Percentiles rank a stretch among this genome's conserved stretches.
These are phyloP conservation scores for Tineola bisselliella DNA, from an alignment of 2,888 invertebrate genomes.

Conservation along the genomic window DNA sequence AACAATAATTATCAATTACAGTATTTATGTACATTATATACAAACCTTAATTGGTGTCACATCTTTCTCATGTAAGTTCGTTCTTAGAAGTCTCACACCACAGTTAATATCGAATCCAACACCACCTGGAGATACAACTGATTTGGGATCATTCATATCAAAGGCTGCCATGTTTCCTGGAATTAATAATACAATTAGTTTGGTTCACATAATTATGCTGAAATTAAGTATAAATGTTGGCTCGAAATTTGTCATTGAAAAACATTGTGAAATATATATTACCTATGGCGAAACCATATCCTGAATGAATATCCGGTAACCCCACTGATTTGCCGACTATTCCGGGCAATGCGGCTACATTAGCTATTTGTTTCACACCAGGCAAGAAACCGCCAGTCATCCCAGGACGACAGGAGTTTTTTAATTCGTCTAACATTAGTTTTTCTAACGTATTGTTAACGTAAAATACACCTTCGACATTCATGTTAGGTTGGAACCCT, in stretches of 20 bases:
- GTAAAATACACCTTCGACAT: conserved; percentile 97
- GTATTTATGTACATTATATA: background rate
- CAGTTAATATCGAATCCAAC: conserved; percentile 99
- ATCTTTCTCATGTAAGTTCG: conserved; percentile 94
- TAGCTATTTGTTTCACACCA: conserved; percentile 98
- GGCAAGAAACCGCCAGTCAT: conserved; percentile 96
- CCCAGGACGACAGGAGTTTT: conserved; percentile 89
- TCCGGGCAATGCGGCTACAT: conserved; percentile 97
- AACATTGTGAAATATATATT: conserved; percentile 22
- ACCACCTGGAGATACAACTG: conserved; percentile 97
- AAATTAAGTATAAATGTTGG: background rate
- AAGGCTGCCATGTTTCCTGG: conserved; percentile 99
- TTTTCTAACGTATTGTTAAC: conserved; percentile 92
- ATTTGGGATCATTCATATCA: conserved; percentile 89
- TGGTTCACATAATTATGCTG: conserved; percentile 13
- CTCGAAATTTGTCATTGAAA: background rate
- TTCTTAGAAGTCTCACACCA: conserved; percentile 93
- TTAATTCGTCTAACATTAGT: conserved; percentile 96
- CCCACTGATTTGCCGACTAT: conserved; percentile 95
- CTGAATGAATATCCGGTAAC: conserved; percentile 96
- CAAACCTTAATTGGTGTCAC: conserved; percentile 86
- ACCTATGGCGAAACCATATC: conserved; percentile 99
- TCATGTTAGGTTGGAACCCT: conserved; percentile 99
- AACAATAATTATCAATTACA: background rate
- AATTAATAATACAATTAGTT: conserved; percentile 21